Conservation (phyloP, 2,113 vertebrate species). For the Lagopus leucura region DNA sequence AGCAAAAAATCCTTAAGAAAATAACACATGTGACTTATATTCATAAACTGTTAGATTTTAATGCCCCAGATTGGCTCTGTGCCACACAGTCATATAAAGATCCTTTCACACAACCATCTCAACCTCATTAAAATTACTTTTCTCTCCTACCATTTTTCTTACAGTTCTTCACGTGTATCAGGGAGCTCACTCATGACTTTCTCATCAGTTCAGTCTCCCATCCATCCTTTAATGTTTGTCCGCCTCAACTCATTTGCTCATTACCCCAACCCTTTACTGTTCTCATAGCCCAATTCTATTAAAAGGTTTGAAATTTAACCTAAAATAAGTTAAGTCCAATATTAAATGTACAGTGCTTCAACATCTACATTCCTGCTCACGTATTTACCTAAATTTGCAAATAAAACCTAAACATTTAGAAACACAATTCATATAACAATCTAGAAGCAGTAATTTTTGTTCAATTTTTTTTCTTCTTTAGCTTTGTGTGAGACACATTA, state of each 20-base stretch:
- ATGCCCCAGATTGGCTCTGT: background rate
- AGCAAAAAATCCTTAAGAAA: background rate
- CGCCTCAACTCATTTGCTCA: background rate
- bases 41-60: background rate
- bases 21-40: background rate
- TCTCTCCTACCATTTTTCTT: background rate
- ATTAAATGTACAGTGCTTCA: background rate
- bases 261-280: background rate
- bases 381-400: background rate
- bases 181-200: background rate
- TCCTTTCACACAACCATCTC: background rate
- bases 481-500: background rate
- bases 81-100: background rate
- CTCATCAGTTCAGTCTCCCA: background rate
- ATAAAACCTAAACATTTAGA: background rate
- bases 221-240: background rate
- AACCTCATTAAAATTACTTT: background rate
- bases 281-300: background rate
- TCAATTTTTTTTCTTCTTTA: background rate
- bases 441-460: background rate
- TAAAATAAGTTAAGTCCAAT: background rate
- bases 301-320: background rate
- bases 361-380: background rate
- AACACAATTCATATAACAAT: background rate
- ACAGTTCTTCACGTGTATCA: background rate